Evolutionary conservation across 2,797 vertebrate genomes (phyloP), one percentile per base, ranked within the genome.

Genomic region (Sebastolobus alascanus): DNA sequence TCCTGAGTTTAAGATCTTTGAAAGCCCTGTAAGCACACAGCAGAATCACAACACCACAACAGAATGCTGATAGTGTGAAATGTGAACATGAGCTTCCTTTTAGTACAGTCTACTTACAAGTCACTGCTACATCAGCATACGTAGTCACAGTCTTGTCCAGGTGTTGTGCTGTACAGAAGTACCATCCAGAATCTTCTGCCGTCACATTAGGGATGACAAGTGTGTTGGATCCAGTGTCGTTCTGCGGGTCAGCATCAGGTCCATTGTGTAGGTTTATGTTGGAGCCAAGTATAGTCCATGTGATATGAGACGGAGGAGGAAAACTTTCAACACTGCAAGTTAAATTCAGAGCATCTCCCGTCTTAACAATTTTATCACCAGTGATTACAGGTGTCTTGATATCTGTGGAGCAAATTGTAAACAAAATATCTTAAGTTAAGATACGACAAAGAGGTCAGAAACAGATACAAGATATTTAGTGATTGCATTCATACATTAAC

Each of bases 271-370:
- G 50, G 3, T 27, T 35, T 40, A 33, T 10, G 43, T 8, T 37
- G 6, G 0, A 16, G 31, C 37, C 58, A 1, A 0, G 14, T 74
- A 43, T 59, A 18, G 46, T 74, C 89, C 90, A 90, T 2, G 27
- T 70, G 61, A 88, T 40, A 7, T 2, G 8, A 65, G 84, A 76
- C 0, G 46, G 79, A 40, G 86, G 86, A 33, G 86, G 86, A 33
- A 81, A 72, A 75, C 89, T 91, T 7, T 91, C 67, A 37, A 64
- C 31, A 4, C 70, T 81, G 84, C 90, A 92, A 59, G 35, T 93
- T 9, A 93, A 68, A 69, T 37, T 86, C 55, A 92, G 65, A 66
- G 18, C 14, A 0, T 31, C 46, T 38, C 40, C 87, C 40, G 66
- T 10, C 2, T 29, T 8, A 0, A 90, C 22, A 12, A 0, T 40